Evolutionary conservation across 2,888 invertebrate genomes (phyloP).

Genomic region (Lumbricus terrestris): DNA sequence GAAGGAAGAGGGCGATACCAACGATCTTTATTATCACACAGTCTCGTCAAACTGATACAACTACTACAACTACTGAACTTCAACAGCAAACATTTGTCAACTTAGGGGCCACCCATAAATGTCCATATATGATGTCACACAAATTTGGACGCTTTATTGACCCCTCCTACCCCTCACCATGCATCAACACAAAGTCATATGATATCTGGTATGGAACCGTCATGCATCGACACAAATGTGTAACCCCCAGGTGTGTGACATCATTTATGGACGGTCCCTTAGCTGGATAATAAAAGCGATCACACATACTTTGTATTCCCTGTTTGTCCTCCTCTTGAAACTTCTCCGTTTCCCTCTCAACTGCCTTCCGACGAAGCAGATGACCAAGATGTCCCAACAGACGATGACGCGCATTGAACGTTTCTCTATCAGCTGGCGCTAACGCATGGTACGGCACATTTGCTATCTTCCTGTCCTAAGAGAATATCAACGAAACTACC

Average conservation of each 20-base stretch:
- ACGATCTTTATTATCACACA: no score
- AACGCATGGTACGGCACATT: constrained; percentile 59
- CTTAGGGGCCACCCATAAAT: neutral
- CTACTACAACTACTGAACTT: neutral
- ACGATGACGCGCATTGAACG: constrained; percentile 53
- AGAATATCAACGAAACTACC: neutral
- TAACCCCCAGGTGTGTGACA: no score
- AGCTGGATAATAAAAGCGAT: neutral
- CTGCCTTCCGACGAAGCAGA: constrained; percentile 50
- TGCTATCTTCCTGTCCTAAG: constrained; percentile 44
- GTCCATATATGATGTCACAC: no score
- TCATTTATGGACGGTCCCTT: no score
- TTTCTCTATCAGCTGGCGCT: constrained; percentile 56
- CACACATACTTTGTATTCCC: constrained; percentile 49
- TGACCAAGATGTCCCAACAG: constrained; percentile 53
- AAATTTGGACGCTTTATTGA: no score
- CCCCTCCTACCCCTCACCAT: no score
- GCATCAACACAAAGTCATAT: no score
- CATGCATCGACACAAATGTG: no score
- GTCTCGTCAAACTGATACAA: neutral
- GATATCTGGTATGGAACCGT: no score
- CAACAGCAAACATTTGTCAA: neutral
- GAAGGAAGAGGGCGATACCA: no score
- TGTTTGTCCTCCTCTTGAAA: constrained; percentile 48
- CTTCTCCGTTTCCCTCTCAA: constrained; percentile 51